Conservation (phyloP, 2,113 vertebrate genomes). For the Blennius ocellaris region DNA sequence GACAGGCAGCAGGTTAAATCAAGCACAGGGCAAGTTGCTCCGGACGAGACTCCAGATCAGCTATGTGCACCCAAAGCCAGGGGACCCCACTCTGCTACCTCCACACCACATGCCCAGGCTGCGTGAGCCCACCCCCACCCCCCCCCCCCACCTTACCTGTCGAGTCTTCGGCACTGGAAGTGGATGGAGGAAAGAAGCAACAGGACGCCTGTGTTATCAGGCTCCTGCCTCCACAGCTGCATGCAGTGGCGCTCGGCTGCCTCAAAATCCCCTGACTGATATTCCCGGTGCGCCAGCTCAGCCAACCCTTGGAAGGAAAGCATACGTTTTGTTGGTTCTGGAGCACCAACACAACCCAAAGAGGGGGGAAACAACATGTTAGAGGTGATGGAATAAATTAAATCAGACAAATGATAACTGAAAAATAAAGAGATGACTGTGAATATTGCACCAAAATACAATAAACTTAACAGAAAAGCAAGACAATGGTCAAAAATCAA, state of each 20-base stretch:
- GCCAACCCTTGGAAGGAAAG: constrained; percentile 99
- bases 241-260: constrained; percentile 99
- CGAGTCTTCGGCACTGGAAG: constrained; percentile 98
- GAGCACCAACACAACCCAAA: constrained; percentile 94
- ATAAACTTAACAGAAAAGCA: constrained; percentile 18
- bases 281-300: constrained; percentile 99
- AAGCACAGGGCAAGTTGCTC: constrained; percentile 4
- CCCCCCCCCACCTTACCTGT: constrained; percentile 88
- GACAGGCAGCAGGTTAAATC: background rate
- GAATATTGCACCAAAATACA: constrained; percentile 33
- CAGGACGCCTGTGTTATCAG: constrained; percentile 98
- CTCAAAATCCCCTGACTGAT: constrained; percentile 99
- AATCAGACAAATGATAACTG: constrained; percentile 76
- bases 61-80: constrained; percentile 24
- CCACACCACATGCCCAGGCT: constrained; percentile 31
- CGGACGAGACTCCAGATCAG: constrained; percentile 14
- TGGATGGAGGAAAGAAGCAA: constrained; percentile 98
- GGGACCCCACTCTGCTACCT: constrained; percentile 15
- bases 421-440: constrained; percentile 42
- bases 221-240: constrained; percentile 99
- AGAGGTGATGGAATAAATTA: constrained; percentile 90
- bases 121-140: background rate
- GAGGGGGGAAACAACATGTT: constrained; percentile 93
- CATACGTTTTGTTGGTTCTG: constrained; percentile 99
- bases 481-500: constrained; percentile 15